phyloP scores from a whole-genome alignment of 2,888 invertebrate genomes.

The Epicampocera succincta region DNA sequence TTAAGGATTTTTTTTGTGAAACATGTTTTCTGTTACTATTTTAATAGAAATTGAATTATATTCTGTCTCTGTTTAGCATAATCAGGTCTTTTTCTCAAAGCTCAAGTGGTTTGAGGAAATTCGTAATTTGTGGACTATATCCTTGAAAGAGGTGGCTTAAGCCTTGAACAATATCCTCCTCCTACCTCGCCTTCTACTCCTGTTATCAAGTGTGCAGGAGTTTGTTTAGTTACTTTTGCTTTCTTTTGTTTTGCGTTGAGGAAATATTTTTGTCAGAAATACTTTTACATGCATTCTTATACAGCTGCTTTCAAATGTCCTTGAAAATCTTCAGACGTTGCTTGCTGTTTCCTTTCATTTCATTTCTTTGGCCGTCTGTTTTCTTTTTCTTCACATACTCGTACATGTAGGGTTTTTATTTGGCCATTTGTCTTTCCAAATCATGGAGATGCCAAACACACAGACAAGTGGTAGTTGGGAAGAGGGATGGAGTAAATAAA shows the following conservation, averaged over 20 bases:
- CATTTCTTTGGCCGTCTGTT: neutral
- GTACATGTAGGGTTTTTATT: neutral
- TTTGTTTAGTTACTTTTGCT: conserved; percentile 55
- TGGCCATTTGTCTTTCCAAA: conserved; percentile 51
- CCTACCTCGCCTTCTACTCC: too few relatives aligned
- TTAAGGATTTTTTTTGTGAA: conserved; percentile 6
- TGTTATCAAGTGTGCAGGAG: neutral
- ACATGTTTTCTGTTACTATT: too few relatives aligned
- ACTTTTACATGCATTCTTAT: neutral
- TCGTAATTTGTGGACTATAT: too few relatives aligned
- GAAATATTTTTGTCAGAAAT: conserved; percentile 38
- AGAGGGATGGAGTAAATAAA: neutral
- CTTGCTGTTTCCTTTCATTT: conserved; percentile 45
- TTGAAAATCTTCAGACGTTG: conserved; percentile 68
- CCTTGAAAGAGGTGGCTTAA: too few relatives aligned
- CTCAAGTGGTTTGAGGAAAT: too few relatives aligned
- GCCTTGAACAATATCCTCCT: too few relatives aligned
- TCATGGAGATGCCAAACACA: conserved; percentile 36
- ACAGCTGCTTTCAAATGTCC: conserved; percentile 62
- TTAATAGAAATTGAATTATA: conserved; percentile 41
- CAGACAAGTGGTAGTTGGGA: conserved; percentile 12
- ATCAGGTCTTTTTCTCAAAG: conserved; percentile 7
- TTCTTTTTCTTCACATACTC: neutral
- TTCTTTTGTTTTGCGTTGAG: conserved; percentile 52
- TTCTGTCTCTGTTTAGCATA: conserved; percentile 58